Evolutionary conservation across 2,888 invertebrate species (phyloP).

Genomic region (Folsomia manolachei): DNA sequence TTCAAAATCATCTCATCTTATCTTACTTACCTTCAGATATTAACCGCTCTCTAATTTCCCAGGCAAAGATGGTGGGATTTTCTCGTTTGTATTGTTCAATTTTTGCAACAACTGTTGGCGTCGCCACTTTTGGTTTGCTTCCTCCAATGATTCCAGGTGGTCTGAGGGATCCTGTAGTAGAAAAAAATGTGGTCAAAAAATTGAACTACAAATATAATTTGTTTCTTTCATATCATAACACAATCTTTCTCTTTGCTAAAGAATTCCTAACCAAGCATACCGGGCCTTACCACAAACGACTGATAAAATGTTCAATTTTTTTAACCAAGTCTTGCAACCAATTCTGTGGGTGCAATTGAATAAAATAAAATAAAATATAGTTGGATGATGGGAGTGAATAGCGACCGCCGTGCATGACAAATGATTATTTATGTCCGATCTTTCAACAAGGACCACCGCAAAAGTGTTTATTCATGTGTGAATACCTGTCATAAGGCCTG

Average conservation of each 20-base stretch:
- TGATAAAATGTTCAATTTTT: too few relatives aligned
- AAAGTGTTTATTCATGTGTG: conserved; percentile 7
- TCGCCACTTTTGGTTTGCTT: conserved; percentile 96
- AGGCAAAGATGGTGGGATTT: conserved; percentile 97
- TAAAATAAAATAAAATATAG: too few relatives aligned
- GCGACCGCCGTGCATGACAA: conserved; percentile 12
- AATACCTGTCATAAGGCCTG: conserved; percentile 17
- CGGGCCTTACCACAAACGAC: background rate
- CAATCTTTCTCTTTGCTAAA: background rate
- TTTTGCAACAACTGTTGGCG: conserved; percentile 93
- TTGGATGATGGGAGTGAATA: conserved; percentile 11
- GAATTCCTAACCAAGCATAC: background rate
- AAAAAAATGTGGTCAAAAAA: conserved; percentile 23
- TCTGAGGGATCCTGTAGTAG: conserved; percentile 75
- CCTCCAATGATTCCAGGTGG: conserved; percentile 91
- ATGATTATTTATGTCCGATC: conserved; percentile 20
- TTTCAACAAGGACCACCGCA: conserved; percentile 19
- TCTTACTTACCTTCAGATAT: conserved; percentile 84
- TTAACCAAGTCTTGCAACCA: too few relatives aligned
- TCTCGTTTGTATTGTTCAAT: conserved; percentile 97
- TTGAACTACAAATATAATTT: background rate
- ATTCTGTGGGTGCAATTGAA: conserved; percentile 7
- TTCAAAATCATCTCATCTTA: too few relatives aligned
- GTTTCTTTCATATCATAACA: background rate
- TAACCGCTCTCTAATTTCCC: conserved; percentile 96